Base-by-base conservation (phyloP, 1,140 invertebrate genomes). In the Drosophila pectinifera region DNA sequence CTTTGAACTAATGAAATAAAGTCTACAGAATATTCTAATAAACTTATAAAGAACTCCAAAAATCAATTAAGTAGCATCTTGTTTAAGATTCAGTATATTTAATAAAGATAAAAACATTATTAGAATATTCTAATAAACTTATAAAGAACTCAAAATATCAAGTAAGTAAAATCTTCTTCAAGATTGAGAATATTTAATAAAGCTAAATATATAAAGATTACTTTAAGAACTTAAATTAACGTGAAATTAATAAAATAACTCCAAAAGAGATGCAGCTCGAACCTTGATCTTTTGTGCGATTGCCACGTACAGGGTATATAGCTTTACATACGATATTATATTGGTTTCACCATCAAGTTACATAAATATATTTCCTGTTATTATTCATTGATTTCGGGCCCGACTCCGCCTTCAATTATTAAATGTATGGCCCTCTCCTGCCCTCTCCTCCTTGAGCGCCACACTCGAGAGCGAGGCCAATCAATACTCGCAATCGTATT, bases 311-410 rank as follows among this genome's bases (percentile, higher is more conserved):
- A 39, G 48, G 67, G 48, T 24, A 38, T 18, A 14, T 22, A 8
- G 11, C 13, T 14, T 39, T 54, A 38, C 18, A 1, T 41, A 10
- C 20, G 28, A 16, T 69, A 38, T 68, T 26, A 31, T 49, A 67
- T 22, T 31, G 63, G 49, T 70, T 70, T 69, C 65, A 70, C 65
- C 67, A 38, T 56, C 51, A 38, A 38, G 39, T 45, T 45, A 69
- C 7, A 55, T 45, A 38, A 55, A 69, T 31, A 36, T 53, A 39
- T 70, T 70, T 70, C 64, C 64, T 46, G 67, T 70, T 70, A 24
- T 70, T 46, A 56, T 56, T 69, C 64, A 65, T 49, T 46, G 59
- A 31, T 48, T 39, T 28, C 34, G 13, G 20, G 26, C 36, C 31
- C 18, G 48, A n/a, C 39, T 46, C 24, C 28, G 28, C 34, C 43